Percentiles rank a stretch among this genome's conserved stretches.
Evolutionary conservation across 2,113 vertebrate genomes (phyloP).

Genomic region (Stegastes partitus): DNA sequence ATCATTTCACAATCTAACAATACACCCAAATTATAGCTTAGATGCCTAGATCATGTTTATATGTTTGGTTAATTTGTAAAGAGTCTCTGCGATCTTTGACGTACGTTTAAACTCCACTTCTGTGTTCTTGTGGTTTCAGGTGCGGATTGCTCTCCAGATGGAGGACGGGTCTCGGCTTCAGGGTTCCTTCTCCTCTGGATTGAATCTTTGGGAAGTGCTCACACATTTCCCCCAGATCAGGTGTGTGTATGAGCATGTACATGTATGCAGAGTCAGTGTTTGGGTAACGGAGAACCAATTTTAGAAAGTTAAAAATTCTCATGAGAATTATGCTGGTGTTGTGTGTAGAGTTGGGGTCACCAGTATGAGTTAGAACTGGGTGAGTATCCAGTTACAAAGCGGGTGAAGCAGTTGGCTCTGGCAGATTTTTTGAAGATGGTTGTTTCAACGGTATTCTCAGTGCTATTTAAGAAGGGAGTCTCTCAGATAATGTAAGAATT

Average conservation of each 20-base stretch:
- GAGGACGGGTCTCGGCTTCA: slow-evolving; percentile 92
- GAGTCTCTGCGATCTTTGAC: background rate
- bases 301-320: background rate
- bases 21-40: too few relatives aligned
- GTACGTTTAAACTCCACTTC: background rate
- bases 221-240: slow-evolving; percentile 89
- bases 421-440: too few relatives aligned
- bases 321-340: too few relatives aligned
- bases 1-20: too few relatives aligned
- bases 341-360: too few relatives aligned
- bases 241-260: slow-evolving; percentile 76
- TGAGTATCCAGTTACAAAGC: too few relatives aligned
- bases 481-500: too few relatives aligned
- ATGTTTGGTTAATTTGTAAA: slow-evolving; percentile 6
- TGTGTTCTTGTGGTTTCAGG: slow-evolving; percentile 76
- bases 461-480: too few relatives aligned
- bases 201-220: slow-evolving; percentile 94
- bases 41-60: background rate
- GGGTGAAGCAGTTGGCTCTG: too few relatives aligned
- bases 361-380: too few relatives aligned
- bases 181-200: slow-evolving; percentile 87
- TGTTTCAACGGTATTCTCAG: too few relatives aligned
- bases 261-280: background rate
- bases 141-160: slow-evolving; percentile 92
- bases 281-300: background rate